Conservation (phyloP, 2,113 vertebrate species). For the Oriolus oriolus region DNA sequence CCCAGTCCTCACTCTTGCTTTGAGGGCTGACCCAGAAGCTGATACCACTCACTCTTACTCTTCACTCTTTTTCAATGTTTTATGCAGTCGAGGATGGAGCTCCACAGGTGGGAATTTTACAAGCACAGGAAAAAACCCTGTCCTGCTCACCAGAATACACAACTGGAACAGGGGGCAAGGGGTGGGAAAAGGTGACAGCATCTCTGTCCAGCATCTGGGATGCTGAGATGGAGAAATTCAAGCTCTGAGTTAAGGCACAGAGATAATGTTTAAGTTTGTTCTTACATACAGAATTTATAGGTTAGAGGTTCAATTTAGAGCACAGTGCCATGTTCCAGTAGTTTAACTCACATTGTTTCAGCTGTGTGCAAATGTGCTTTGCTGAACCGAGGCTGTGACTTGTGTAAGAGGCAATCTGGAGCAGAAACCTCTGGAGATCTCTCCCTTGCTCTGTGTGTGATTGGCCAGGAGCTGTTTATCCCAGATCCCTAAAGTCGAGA, state of each 20-base stretch:
- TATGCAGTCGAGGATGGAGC: background rate
- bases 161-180: background rate
- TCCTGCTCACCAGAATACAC: background rate
- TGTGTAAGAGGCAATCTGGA: constrained; percentile 8
- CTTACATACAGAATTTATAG: background rate
- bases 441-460: background rate
- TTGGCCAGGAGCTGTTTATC: constrained; percentile 21
- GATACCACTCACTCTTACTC: background rate
- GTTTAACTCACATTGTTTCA: background rate
- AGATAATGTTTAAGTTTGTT: background rate
- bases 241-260: background rate
- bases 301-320: background rate
- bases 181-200: background rate
- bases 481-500: background rate
- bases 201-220: background rate
- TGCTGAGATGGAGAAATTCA: background rate
- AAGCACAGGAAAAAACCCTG: background rate
- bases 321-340: background rate
- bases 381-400: background rate
- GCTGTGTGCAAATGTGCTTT: background rate
- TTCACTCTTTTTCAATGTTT: background rate
- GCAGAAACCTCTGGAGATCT: background rate
- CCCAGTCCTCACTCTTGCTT: background rate
- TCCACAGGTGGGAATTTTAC: background rate
- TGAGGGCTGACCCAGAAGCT: background rate